These are phyloP conservation scores for Alethe diademata DNA, from an alignment of 2,113 vertebrate species.

Conservation along the genomic window DNA sequence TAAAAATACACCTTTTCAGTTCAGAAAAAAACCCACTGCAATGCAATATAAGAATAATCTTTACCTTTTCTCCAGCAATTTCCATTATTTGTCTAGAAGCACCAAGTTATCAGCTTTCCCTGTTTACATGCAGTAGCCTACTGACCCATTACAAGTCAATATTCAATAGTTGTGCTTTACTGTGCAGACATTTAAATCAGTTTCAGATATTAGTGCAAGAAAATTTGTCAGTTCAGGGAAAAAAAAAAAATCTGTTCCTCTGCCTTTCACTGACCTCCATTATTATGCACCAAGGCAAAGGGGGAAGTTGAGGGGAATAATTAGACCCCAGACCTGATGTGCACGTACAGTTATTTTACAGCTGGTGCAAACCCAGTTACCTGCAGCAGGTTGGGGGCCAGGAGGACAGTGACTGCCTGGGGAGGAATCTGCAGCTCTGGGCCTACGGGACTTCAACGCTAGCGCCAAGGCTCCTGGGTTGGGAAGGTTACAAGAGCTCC, in stretches of 20 bases:
- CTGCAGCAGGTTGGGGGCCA: neutral
- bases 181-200: neutral
- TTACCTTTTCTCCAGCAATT: neutral
- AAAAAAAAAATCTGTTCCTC: neutral
- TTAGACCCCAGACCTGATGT: fast-evolving
- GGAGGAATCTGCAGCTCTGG: neutral
- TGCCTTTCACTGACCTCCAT: neutral
- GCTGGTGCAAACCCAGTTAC: neutral
- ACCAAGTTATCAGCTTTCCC: neutral
- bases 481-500: constrained; percentile 5
- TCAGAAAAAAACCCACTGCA: neutral
- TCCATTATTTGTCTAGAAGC: neutral
- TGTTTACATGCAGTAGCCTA: neutral
- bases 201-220: neutral
- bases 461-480: neutral
- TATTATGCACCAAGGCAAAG: neutral
- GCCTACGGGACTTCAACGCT: neutral
- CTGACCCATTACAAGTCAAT: neutral
- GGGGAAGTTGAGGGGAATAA: neutral
- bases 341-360: neutral
- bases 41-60: neutral
- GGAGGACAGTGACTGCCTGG: neutral
- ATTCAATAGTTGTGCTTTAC: neutral
- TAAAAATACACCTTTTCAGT: constrained; percentile 1
- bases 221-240: neutral